Evolutionary conservation across 2,888 invertebrate species (phyloP).

Genomic region (Tachina lurida): DNA sequence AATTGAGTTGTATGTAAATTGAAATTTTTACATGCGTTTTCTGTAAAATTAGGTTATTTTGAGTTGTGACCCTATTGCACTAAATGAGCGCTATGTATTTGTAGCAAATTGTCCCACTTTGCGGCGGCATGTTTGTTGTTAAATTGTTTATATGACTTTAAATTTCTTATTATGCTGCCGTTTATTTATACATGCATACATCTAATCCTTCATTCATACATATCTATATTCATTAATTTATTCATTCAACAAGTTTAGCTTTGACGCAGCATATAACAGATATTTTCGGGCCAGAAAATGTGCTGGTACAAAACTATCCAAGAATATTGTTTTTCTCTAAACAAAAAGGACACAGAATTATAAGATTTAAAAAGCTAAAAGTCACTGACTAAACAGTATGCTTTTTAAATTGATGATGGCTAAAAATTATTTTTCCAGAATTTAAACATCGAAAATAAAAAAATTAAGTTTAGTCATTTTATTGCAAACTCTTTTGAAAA

Average conservation of each 20-base stretch:
- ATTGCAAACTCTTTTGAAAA: neutral
- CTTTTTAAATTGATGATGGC: too few species aligned
- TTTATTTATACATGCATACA: neutral
- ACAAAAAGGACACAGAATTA: neutral
- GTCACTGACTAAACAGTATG: neutral
- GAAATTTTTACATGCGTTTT: too few species aligned
- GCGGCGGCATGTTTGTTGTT: constrained; percentile 46
- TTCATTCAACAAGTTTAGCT: neutral
- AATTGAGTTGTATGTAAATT: too few species aligned
- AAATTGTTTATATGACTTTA: constrained; percentile 25
- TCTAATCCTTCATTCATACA: neutral
- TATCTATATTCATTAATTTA: neutral
- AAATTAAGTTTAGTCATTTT: too few species aligned
- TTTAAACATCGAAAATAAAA: too few species aligned
- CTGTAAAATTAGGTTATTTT: too few species aligned
- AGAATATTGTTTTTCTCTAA: neutral
- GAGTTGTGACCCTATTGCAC: too few species aligned
- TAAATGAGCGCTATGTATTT: neutral
- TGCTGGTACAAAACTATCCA: neutral
- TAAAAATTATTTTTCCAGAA: too few species aligned
- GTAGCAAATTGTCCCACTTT: neutral
- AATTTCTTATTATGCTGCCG: neutral
- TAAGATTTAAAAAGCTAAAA: neutral
- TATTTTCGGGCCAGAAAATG: too few species aligned
- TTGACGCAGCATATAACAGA: too few species aligned